Evolutionary conservation across 2,888 invertebrate species (phyloP), one percentile per base, ranked within the genome.

Genomic region (Cerastis leucographa): DNA sequence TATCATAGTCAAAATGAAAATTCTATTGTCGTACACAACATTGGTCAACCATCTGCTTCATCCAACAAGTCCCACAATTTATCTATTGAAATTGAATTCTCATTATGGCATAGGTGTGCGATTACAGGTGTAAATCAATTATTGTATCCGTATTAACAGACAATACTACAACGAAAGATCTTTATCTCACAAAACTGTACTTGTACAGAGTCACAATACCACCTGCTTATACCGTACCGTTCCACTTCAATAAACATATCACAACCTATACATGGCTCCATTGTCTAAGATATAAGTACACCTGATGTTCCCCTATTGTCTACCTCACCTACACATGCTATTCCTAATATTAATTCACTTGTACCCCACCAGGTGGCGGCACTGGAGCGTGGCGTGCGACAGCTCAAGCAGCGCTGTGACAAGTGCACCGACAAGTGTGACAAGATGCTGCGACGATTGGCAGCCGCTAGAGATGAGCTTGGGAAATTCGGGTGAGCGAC

Each of bases 391-490:
- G 98, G 98, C 87, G 98, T 98, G 22, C 97, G 98, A 59, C 98
- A 98, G 82, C 95, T 99, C 85, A 98, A 98, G 89, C 98, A 98
- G 51, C 97, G 99, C 59, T 98, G 98, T 87, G 99, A 99, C 93
- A 98, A 98, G 91, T 98, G 98, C n/a, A 96, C 97, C 0, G 98
- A 98, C 92, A 98, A 98, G 80, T 98, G 98, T 44, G 98, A 98
- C 86, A 98, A 98, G 91, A 97, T 99, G 90, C 95, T 99, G 84
- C 97, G 98, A 75, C 97, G 98, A 25, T 95, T 99, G 54, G 97
- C 97, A 78, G 97, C 98, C 4, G 98, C 99, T 1, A 97, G 98
- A 80, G 99, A 99, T 91, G 99, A 99, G 92, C 97, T 99, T n/a
- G 97, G 97, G 62, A 99, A 99, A 95, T 97, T 99, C 94, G 97